Conservation (phyloP, 2,888 invertebrate genomes). For the Xestia sexstrigata region DNA sequence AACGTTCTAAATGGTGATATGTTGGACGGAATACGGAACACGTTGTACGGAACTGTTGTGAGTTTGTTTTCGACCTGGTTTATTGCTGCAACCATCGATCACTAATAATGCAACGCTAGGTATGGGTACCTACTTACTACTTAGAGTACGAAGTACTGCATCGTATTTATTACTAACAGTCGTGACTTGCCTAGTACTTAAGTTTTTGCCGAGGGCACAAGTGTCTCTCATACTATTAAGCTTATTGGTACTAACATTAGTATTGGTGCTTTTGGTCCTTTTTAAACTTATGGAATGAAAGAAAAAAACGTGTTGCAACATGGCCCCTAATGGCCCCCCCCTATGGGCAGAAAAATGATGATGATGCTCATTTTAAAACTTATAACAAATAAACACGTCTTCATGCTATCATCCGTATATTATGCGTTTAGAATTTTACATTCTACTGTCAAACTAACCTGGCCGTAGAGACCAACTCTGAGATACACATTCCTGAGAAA, state of each 20-base stretch:
- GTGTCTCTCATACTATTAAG: neutral
- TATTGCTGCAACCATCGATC: no score
- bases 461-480: no score
- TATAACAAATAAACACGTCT: neutral
- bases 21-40: constrained; percentile 21
- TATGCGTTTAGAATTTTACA: neutral
- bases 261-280: neutral
- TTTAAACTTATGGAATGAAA: neutral
- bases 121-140: no score
- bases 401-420: neutral
- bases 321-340: no score
- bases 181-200: constrained; percentile 13
- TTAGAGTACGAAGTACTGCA: neutral
- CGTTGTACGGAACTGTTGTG: constrained; percentile 22
- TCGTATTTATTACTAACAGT: neutral
- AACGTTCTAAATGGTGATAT: constrained; percentile 39
- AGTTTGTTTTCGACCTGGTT: constrained; percentile 27
- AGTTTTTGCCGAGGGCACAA: neutral
- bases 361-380: no score
- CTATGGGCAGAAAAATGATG: no score
- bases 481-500: neutral
- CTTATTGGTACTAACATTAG: neutral
- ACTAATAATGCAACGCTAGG: no score
- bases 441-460: neutral
- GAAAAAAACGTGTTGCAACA: no score